These are phyloP conservation scores for Athene cunicularia DNA, from an alignment of 2,113 vertebrate species.

Conservation along the genomic window DNA sequence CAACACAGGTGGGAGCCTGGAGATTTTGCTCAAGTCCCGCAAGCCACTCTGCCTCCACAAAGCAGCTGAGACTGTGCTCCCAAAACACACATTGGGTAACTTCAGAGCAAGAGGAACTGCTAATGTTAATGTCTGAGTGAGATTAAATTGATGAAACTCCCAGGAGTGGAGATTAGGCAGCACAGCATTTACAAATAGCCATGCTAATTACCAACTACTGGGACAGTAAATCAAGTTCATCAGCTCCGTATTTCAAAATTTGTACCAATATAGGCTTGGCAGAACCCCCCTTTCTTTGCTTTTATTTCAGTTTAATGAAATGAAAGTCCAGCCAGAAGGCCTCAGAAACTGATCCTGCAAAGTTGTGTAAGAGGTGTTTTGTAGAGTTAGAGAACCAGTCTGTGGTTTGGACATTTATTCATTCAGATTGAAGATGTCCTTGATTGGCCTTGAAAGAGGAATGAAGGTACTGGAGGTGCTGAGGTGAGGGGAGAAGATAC, in stretches of 20 bases:
- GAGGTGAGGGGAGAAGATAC: not conserved
- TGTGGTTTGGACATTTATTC: not conserved
- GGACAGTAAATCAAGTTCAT: not conserved
- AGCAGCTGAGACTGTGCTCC: accelerated
- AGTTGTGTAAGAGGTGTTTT: not conserved
- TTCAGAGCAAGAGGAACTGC: not conserved
- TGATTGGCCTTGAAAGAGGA: not conserved
- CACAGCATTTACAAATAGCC: not conserved
- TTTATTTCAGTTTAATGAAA: not conserved
- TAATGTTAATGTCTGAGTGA: accelerated
- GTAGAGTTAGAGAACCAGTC: not conserved
- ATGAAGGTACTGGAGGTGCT: not conserved
- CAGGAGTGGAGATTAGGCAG: not conserved
- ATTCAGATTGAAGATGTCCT: not conserved
- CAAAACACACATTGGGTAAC: accelerated
- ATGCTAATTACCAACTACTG: not conserved
- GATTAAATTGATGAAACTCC: not conserved
- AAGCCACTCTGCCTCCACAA: accelerated
- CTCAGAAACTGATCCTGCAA: not conserved
- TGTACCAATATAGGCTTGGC: not conserved
- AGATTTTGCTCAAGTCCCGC: accelerated
- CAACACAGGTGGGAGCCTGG: accelerated
- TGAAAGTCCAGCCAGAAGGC: not conserved
- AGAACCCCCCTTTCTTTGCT: not conserved
- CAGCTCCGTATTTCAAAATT: not conserved